These are phyloP conservation scores for Miniopterus natalensis DNA, from an alignment of 2,113 vertebrate species.

Conservation along the genomic window DNA sequence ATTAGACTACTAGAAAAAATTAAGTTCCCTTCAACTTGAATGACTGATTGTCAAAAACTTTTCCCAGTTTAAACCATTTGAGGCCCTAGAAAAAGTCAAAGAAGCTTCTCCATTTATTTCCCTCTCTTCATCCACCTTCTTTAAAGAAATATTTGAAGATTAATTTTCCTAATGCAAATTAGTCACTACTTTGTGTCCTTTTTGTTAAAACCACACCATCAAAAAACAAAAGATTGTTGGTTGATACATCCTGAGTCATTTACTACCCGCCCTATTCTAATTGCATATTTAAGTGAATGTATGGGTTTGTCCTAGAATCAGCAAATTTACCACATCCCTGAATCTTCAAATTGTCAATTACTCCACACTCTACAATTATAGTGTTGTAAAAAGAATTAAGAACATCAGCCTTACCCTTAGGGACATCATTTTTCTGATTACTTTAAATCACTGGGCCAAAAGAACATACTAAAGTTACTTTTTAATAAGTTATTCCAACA, in stretches of 20 bases:
- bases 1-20: background rate
- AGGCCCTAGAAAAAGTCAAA: background rate
- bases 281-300: background rate
- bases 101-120: background rate
- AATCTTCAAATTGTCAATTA: conserved; percentile 47
- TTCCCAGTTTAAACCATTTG: background rate
- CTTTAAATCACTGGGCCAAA: conserved; percentile 21
- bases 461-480: conserved; percentile 6
- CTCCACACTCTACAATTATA: conserved; percentile 49
- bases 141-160: background rate
- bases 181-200: background rate
- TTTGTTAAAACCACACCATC: no score
- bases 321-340: conserved; percentile 62
- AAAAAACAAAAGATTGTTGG: background rate
- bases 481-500: conserved; percentile 48
- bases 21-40: background rate
- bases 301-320: conserved; percentile 41
- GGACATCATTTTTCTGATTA: conserved; percentile 54
- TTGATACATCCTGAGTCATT: conserved; percentile 58
- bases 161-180: conserved; percentile 24
- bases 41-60: background rate
- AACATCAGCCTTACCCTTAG: conserved; percentile 22
- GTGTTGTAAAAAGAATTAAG: conserved; percentile 58
- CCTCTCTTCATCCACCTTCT: background rate
- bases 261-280: conserved; percentile 24